Conservation (phyloP, 2,113 vertebrate species). For the Meles meles region DNA sequence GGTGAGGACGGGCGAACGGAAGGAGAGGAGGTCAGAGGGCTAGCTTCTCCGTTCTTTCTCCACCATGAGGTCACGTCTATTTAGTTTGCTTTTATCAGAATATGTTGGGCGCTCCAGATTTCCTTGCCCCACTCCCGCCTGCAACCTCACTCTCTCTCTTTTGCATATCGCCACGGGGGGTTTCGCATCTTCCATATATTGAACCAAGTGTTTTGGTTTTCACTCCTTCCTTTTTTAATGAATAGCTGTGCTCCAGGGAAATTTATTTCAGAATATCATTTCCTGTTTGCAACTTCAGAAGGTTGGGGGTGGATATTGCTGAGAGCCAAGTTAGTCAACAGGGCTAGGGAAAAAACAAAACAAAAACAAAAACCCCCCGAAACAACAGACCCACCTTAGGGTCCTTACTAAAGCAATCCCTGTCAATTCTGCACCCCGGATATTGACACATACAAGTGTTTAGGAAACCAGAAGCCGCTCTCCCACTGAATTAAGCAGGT, state of each 20-base stretch:
- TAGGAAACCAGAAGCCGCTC: neutral
- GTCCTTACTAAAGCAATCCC: neutral
- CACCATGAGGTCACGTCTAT: neutral
- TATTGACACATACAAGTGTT: neutral
- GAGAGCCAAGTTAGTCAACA: slow-evolving; percentile 37
- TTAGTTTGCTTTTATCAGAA: neutral
- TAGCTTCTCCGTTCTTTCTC: neutral
- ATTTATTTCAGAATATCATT: slow-evolving; percentile 45
- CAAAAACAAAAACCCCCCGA: neutral
- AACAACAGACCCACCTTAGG: neutral
- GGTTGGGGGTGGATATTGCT: neutral
- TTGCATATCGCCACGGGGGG: neutral
- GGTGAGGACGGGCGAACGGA: neutral
- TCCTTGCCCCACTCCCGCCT: neutral
- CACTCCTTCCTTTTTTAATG: neutral
- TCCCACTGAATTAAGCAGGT: neutral
- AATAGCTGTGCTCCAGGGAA: slow-evolving; percentile 2
- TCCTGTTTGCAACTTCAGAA: slow-evolving; percentile 46
- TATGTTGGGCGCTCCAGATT: neutral
- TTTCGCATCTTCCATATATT: neutral
- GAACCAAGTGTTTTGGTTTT: neutral
- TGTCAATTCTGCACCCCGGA: neutral
- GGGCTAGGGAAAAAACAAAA: neutral
- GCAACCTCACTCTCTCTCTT: neutral
- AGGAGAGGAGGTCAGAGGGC: neutral